These are phyloP conservation scores for Dugesia japonica DNA, from an alignment of 2,888 invertebrate species.

Conservation along the genomic window DNA sequence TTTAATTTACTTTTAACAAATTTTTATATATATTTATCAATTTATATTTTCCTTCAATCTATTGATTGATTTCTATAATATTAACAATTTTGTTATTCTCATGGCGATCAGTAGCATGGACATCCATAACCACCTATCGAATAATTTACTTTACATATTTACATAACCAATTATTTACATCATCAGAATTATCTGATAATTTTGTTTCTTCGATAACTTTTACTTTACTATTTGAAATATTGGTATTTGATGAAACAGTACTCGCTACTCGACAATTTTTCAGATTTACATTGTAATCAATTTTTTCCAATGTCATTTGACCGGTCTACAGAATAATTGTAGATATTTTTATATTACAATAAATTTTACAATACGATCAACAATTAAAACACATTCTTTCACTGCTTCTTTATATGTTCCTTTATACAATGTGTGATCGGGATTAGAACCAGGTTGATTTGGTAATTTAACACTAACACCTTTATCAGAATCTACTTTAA, in stretches of 20 bases:
- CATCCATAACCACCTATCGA: too few species aligned
- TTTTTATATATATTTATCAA: too few species aligned
- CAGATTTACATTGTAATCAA: background rate
- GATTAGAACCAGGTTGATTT: background rate
- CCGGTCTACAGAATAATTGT: background rate
- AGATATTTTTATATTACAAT: too few species aligned
- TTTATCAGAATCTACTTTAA: background rate
- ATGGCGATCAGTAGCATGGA: too few species aligned
- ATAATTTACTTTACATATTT: too few species aligned
- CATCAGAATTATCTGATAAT: background rate
- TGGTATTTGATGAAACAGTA: background rate
- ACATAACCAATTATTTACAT: background rate
- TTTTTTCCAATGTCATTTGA: background rate
- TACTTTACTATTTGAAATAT: background rate
- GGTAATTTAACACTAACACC: conserved; percentile 1
- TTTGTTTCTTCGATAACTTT: background rate
- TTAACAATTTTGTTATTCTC: too few species aligned
- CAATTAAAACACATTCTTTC: conserved; percentile 12
- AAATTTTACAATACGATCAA: background rate
- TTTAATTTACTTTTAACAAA: too few species aligned
- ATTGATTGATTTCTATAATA: too few species aligned
- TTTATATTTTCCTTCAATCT: too few species aligned
- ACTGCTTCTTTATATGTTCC: background rate
- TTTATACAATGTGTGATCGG: background rate
- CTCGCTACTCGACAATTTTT: background rate